A percentile compares a stretch with the other conserved stretches of the same genome.
These are phyloP conservation scores for Orchesella flavescens DNA, from an alignment of 2,888 invertebrate species.

Conservation along the genomic window DNA sequence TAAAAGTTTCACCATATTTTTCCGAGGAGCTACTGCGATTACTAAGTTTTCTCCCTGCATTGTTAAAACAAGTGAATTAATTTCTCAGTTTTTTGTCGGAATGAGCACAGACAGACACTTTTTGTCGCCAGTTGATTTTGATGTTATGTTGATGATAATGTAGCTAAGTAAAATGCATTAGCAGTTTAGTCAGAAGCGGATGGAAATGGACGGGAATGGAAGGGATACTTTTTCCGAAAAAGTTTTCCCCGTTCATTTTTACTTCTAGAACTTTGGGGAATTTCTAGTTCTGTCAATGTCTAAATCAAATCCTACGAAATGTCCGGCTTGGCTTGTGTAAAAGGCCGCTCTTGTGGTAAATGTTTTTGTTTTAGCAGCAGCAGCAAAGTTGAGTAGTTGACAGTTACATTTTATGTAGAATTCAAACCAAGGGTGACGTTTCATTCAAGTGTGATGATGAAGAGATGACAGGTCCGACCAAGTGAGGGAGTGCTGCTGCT, in stretches of 20 bases:
- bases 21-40: no score
- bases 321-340: no score
- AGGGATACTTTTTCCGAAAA: conserved; percentile 31
- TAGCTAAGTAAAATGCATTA: conserved; percentile 36
- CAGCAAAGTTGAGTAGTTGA: no score
- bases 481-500: conserved; percentile 53
- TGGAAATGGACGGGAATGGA: no score
- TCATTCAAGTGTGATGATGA: conserved; percentile 47
- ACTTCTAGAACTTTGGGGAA: not conserved
- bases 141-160: no score
- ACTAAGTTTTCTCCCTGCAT: no score
- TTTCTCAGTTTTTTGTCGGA: conserved; percentile 18
- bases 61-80: conserved; percentile 46
- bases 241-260: conserved; percentile 26
- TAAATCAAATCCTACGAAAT: no score
- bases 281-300: not conserved
- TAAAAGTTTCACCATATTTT: conserved; percentile 59
- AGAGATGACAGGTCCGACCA: conserved; percentile 55
- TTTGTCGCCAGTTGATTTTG: not conserved
- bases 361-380: not conserved
- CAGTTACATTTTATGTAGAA: not conserved
- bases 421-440: not conserved
- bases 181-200: conserved; percentile 41
- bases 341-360: not conserved
- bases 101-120: not conserved